These are phyloP conservation scores for Macrosteles quadrilineatus DNA, from an alignment of 1,140 invertebrate species.

Conservation along the genomic window DNA sequence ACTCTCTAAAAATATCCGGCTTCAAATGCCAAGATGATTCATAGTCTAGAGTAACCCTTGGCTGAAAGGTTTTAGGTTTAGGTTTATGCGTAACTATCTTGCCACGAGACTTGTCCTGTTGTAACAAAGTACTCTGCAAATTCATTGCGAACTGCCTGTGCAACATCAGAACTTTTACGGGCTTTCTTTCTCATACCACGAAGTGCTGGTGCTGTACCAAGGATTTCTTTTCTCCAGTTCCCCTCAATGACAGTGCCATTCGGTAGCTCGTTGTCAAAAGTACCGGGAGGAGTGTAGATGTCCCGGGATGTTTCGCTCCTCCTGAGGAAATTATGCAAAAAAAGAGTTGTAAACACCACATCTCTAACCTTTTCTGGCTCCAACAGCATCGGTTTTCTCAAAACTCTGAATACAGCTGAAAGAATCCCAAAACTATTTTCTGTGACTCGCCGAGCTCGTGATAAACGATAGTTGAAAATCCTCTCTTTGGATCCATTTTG, in stretches of 20 bases:
- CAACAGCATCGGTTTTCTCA: conserved; percentile 17
- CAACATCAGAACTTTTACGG: neutral
- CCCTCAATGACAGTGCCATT: neutral
- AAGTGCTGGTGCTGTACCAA: neutral
- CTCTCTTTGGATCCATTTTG: conserved; percentile 34
- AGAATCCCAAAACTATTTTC: conserved; percentile 50
- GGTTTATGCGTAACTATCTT: conserved; percentile 10
- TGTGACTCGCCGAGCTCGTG: conserved; percentile 42
- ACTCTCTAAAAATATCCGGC: too few relatives aligned
- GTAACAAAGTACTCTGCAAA: conserved; percentile 14
- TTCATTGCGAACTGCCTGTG: neutral
- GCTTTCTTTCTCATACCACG: neutral
- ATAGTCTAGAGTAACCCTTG: too few relatives aligned
- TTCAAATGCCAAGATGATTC: too few relatives aligned
- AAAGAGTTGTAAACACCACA: neutral
- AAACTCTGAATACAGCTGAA: neutral
- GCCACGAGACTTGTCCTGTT: conserved; percentile 13
- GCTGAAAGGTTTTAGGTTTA: too few relatives aligned
- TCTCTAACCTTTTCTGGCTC: neutral
- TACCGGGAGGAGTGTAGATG: neutral
- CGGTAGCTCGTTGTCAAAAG: neutral
- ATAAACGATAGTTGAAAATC: conserved; percentile 48
- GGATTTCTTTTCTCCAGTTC: neutral
- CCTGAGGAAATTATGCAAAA: neutral
- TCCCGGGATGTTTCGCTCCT: neutral